Percentiles rank a stretch among this genome's conserved stretches.
Evolutionary conservation across 2,888 invertebrate species (phyloP).

Genomic region (Polymixis lichenea): DNA sequence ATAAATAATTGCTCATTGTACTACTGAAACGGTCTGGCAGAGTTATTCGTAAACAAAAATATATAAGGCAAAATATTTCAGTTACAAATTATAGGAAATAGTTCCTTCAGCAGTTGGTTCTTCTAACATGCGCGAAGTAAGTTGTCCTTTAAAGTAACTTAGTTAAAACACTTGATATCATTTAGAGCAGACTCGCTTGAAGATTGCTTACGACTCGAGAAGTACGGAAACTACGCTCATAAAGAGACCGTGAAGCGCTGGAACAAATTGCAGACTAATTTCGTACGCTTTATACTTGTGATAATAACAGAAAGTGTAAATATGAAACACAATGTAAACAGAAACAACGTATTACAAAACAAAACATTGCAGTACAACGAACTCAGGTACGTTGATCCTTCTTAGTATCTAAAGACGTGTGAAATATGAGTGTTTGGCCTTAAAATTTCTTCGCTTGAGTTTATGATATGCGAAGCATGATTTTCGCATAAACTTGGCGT

Average conservation of each 20-base stretch:
- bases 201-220: slow-evolving; percentile 28
- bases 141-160: background rate
- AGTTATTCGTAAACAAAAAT: background rate
- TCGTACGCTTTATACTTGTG: slow-evolving; percentile 38
- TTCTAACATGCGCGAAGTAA: background rate
- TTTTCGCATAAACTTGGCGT: slow-evolving; percentile 60
- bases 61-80: background rate
- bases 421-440: slow-evolving; percentile 31
- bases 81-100: background rate
- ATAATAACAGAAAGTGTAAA: slow-evolving; percentile 55
- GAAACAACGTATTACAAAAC: slow-evolving; percentile 40
- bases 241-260: slow-evolving; percentile 56
- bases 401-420: slow-evolving; percentile 18
- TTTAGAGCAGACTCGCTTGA: slow-evolving; percentile 17
- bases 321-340: slow-evolving; percentile 50
- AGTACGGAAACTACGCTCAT: slow-evolving; percentile 42
- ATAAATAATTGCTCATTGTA: slow-evolving; percentile 8
- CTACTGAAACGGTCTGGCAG: background rate
- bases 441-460: slow-evolving; percentile 30
- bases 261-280: slow-evolving; percentile 56
- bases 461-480: slow-evolving; percentile 48
- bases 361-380: slow-evolving; percentile 57
- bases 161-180: slow-evolving; percentile 13
- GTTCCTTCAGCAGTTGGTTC: background rate
- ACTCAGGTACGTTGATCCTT: slow-evolving; percentile 54